Evolutionary conservation across 2,113 vertebrate species (phyloP), one percentile per base, ranked within the genome.

Genomic region (Daboia siamensis): DNA sequence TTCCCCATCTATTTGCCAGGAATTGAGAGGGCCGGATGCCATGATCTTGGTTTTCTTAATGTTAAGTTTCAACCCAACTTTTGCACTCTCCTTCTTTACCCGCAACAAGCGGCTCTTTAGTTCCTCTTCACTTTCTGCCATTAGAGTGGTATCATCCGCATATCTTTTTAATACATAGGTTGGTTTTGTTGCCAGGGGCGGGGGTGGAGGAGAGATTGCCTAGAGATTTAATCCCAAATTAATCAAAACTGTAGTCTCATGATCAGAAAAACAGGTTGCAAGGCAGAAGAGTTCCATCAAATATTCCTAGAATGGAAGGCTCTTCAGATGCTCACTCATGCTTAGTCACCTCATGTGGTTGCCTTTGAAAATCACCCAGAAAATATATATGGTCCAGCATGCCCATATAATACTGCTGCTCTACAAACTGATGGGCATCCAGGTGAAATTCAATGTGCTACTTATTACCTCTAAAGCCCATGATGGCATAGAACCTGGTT

Each of bases 141-240:
- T 39, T 39, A 39, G 39, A 39, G 39, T 39, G 39, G 39, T 39
- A 39, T 39, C 39, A 39, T 39, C 39, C 2, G 39, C 39, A 39
- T 39, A 39, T 39, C 39, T 97, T 97, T 97, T 95, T 96, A 96
- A 96, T 96, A 96, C 95, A 96, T 33, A 96, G 74, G 33, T 80
- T 44, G n/a, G 15, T 39, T 17, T 97, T 96, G 96, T 96, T 96
- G 48, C 48, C 1, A 8, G 8, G 48, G 1, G 7, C 3, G 21
- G 6, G 23, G 2, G 57, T 4, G 0, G 1, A 1, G 4, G 29
- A 3, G 64, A 95, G 94, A 95, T 96, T 94, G 96, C 95, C 95
- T 95, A 95, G 20, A 95, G 96, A 92, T 94, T 96, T 96, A 94
- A 26, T 95, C 94, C 94, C 94, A 95, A 94, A 96, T 95, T 96